These are phyloP conservation scores for Cyclina sinensis DNA, from an alignment of 1,140 invertebrate genomes.

Conservation along the genomic window DNA sequence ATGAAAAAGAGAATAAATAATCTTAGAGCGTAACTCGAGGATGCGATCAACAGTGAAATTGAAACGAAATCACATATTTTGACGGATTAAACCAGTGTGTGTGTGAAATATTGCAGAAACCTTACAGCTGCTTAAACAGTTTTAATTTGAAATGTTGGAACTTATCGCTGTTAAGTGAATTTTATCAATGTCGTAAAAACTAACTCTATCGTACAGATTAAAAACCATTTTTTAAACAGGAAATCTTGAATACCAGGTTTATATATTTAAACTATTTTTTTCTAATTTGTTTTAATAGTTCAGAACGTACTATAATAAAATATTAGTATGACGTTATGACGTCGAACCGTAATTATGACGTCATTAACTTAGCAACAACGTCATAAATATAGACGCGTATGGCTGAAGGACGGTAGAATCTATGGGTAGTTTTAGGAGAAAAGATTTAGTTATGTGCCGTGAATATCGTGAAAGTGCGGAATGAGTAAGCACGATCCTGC, in stretches of 20 bases:
- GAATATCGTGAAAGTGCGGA: too few relatives aligned
- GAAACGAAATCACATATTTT: background rate
- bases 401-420: too few relatives aligned
- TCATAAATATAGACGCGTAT: background rate
- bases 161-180: background rate
- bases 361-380: background rate
- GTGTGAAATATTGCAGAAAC: background rate
- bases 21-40: background rate
- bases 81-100: background rate
- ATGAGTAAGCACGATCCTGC: conserved; percentile 69
- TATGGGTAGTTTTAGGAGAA: too few relatives aligned
- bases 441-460: too few relatives aligned
- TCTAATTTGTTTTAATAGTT: too few relatives aligned
- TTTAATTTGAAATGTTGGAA: background rate
- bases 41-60: background rate
- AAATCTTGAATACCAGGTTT: too few relatives aligned
- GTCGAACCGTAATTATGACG: too few relatives aligned
- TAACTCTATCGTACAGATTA: too few relatives aligned
- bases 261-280: too few relatives aligned
- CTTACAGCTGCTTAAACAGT: background rate
- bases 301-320: too few relatives aligned
- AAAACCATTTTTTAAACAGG: too few relatives aligned
- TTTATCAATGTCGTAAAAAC: too few relatives aligned
- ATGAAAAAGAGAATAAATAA: background rate
- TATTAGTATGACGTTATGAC: background rate